Conservation (phyloP, 2,113 vertebrate genomes). For the Guaruba guarouba region DNA sequence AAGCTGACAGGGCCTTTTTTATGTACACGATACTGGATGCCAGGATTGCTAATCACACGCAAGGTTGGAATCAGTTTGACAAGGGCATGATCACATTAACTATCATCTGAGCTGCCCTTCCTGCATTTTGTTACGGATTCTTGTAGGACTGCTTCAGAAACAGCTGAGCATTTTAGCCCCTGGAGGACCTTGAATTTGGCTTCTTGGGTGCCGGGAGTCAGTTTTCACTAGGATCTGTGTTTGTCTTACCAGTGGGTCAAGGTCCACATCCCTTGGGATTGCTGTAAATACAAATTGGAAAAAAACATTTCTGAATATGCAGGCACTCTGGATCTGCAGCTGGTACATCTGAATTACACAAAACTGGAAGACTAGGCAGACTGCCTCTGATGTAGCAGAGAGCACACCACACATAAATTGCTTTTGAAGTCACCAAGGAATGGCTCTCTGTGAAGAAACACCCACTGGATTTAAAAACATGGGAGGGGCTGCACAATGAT, state of each 20-base stretch:
- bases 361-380: not conserved
- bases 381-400: not conserved
- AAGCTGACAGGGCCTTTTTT: not conserved
- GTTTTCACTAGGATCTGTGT: not conserved
- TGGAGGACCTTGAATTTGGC: not conserved
- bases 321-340: not conserved
- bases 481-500: not conserved
- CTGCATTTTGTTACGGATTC: not conserved
- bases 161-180: not conserved
- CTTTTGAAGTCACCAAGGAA: not conserved
- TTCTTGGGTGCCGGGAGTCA: not conserved
- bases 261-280: not conserved
- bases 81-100: not conserved
- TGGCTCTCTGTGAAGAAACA: not conserved
- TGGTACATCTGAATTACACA: not conserved
- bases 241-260: not conserved
- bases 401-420: not conserved
- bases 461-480: not conserved
- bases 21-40: not conserved
- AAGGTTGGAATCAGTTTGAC: not conserved
- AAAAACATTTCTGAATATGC: not conserved
- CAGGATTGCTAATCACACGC: not conserved
- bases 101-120: not conserved
- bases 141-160: not conserved
- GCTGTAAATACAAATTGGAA: not conserved